These are phyloP conservation scores for Limenitis arthemis DNA, from an alignment of 2,888 invertebrate genomes.

Conservation along the genomic window DNA sequence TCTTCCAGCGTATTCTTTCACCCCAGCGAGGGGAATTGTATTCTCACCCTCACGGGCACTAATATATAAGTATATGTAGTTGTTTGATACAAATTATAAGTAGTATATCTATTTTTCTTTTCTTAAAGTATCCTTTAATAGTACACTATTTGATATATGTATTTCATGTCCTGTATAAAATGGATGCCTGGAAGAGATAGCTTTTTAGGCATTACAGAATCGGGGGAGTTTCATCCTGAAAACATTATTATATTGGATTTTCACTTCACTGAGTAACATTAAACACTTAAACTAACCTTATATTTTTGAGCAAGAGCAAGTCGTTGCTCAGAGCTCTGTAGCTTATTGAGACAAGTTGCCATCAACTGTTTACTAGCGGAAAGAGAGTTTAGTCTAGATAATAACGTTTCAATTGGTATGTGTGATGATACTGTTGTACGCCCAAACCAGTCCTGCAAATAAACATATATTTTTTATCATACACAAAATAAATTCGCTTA, in stretches of 20 bases:
- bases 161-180: too few species aligned
- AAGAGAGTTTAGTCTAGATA: conserved; percentile 44
- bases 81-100: too few species aligned
- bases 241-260: background rate
- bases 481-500: background rate
- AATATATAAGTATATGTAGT: too few species aligned
- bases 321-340: conserved; percentile 70
- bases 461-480: background rate
- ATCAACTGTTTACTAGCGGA: conserved; percentile 52
- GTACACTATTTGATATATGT: too few species aligned
- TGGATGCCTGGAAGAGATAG: too few species aligned
- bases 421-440: conserved; percentile 58
- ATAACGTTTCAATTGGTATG: conserved; percentile 50
- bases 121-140: too few species aligned
- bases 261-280: too few species aligned
- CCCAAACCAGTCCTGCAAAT: conserved; percentile 67
- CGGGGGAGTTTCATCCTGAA: background rate
- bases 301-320: conserved; percentile 74
- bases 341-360: conserved; percentile 68
- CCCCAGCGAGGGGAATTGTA: too few species aligned
- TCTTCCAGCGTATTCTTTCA: too few species aligned
- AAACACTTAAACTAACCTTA: conserved; percentile 41
- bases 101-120: too few species aligned
- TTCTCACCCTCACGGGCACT: too few species aligned
- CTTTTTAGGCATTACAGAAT: too few species aligned